Conservation (phyloP, 2,888 invertebrate genomes). For the Cryptus viduatorius region DNA sequence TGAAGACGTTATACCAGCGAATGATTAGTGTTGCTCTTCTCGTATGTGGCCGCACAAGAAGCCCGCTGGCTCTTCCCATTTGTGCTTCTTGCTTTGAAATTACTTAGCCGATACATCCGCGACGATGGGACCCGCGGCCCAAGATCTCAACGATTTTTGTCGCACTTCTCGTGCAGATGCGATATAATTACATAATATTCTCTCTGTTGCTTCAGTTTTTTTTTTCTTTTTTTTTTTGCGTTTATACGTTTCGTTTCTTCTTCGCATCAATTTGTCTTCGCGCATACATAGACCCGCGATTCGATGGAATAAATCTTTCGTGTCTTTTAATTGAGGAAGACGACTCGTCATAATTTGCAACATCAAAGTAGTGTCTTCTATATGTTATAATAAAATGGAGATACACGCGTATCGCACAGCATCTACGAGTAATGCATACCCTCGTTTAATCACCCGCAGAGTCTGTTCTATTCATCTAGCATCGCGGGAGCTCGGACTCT, state of each 20-base stretch:
- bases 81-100: conserved; percentile 68
- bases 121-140: conserved; percentile 21
- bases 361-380: not conserved
- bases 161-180: conserved; percentile 61
- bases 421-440: conserved; percentile 14
- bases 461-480: conserved; percentile 62
- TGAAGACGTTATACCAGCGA: conserved; percentile 79
- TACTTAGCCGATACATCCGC: conserved; percentile 62
- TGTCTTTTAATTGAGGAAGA: conserved; percentile 64
- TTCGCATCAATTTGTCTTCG: conserved; percentile 16
- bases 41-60: conserved; percentile 69
- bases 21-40: conserved; percentile 75
- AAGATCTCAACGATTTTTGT: conserved; percentile 65
- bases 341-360: conserved; percentile 36
- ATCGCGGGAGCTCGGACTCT: conserved; percentile 51
- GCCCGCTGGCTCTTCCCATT: conserved; percentile 61
- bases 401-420: conserved; percentile 3
- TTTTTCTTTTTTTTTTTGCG: conserved; percentile 25
- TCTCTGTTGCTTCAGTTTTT: conserved; percentile 50
- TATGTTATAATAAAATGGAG: not conserved
- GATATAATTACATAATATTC: conserved; percentile 47
- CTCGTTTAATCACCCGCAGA: conserved; percentile 66
- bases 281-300: not conserved
- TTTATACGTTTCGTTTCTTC: not conserved
- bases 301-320: conserved; percentile 48